Evolutionary conservation across 2,888 invertebrate species (phyloP), one percentile per base, ranked within the genome.

Genomic region (Rotaria sp.): DNA sequence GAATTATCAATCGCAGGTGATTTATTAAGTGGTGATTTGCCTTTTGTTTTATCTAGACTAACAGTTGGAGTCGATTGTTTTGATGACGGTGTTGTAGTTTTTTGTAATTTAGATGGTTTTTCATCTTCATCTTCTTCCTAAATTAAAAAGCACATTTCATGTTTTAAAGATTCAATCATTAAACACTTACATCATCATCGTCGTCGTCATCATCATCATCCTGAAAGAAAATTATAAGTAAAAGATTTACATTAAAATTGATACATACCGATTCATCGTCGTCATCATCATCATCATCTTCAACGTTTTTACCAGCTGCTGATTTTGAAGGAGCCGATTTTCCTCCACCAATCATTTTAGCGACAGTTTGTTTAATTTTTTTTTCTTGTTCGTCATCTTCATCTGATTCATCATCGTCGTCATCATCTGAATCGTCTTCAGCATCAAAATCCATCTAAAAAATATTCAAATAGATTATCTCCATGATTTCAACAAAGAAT

Each of bases 341-440:
- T 30, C 35, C 67, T 35, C 67, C 67, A 67, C 45, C 80, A 80
- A 45, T 21, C 80, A 80, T 80, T 80, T 80, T 80, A 21, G 80
- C 80, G 3, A 80, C 80, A n/a, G 80, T 80, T 45, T 80, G 10
- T 45, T 45, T 45, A 26, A 80, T 41, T 18, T 35, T 67, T 21
- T 67, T 38, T 80, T 80, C 45, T 45, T 80, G 45, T n/a, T 80
- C 80, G 45, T 80, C 80, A 80, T 80, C 80, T 26, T 75, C 41
- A 38, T 75, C 75, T 24, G 75, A 75, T 26, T 45, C 80, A n/a
- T 80, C 80, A 4, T 80, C 38, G 8, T 74, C 74, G 24, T 74
- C 41, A 35, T 75, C 75, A 24, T 75, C 75, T 7, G 24, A 24
- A 41, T 45, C 80, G n/a, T 80, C n/a, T 8, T n/a, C 80, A 7